Base-by-base conservation (phyloP, 2,888 invertebrate genomes). In the Zygothrica quintamaculata region DNA sequence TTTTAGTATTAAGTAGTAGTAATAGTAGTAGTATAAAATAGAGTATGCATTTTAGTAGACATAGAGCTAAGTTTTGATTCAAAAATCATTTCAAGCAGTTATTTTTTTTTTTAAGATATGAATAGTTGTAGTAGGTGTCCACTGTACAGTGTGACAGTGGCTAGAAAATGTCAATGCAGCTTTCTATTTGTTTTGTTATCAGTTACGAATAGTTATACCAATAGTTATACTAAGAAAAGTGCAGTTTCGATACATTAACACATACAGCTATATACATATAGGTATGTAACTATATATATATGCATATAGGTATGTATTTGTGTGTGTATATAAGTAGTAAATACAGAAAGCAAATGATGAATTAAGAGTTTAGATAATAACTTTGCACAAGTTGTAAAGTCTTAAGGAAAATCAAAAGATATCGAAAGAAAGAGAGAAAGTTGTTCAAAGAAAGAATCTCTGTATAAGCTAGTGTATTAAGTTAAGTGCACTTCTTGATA, bases 181-280 rank as follows among this genome's bases (percentile, higher is more conserved):
- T 22, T 22, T n/a, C n/a, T n/a, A n/a, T n/a, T n/a, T n/a, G n/a
- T n/a, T 88, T 77, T 71, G 68, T 50, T 71, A 73, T 61, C 18
- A 22, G n/a, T n/a, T 31, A 31, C 31, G 31, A 31, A 9, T 31
- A 31, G 9, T 8, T 62, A 64, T 55, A 22, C n/a, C n/a, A n/a
- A n/a, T n/a, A n/a, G n/a, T 22, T 22, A 82, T 76, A 69, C 82
- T 82, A 82, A 81, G 74, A 76, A 66, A 77, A 62, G 88, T 88
- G 88, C 88, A 88, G 76, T 75, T 85, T 78, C 74, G 68, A 65
- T 70, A 71, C 47, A 53, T 55, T 48, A n/a, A n/a, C n/a, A 12
- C 16, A 39, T 39, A 5, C 5, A 15, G 6, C 11, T 18, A 39
- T 16, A 39, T n/a, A 5, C 18, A 8, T 39, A 36, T 12, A 36